These are phyloP conservation scores for Caerostris darwini DNA, from an alignment of 1,140 invertebrate genomes.

Conservation along the genomic window DNA sequence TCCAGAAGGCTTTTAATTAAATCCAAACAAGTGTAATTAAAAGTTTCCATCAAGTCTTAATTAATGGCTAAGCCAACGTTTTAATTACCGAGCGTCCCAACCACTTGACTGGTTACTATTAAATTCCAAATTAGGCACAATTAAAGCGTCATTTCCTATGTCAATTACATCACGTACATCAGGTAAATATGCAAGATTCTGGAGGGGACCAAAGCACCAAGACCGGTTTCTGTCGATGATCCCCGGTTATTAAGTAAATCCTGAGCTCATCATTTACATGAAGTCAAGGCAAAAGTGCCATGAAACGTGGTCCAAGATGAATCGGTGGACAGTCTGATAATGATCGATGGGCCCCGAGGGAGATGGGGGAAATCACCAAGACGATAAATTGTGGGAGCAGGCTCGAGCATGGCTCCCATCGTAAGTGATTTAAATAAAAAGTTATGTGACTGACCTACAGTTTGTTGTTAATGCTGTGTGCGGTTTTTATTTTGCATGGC, in stretches of 20 bases:
- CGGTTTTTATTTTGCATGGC: not conserved
- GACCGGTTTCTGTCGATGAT: constrained; percentile 1
- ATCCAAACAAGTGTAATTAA: not conserved
- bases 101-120: not conserved
- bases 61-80: not conserved
- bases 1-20: not conserved
- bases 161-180: constrained; percentile 13
- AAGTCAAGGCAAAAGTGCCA: not conserved
- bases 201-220: not conserved
- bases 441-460: not conserved
- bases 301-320: not conserved
- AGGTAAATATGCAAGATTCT: constrained; percentile 28
- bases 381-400: not conserved
- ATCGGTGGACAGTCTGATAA: not conserved
- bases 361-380: not conserved
- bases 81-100: not conserved
- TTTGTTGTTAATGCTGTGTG: not conserved
- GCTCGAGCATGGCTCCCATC: not conserved
- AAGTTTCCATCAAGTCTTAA: not conserved
- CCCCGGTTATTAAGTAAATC: constrained; percentile 16
- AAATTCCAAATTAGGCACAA: constrained; percentile 16
- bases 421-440: not conserved
- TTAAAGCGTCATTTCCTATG: constrained; percentile 21
- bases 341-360: not conserved
- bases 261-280: constrained; percentile 5